phyloP scores from a whole-genome alignment of 2,888 invertebrate genomes.

The Uloborus plumipes region DNA sequence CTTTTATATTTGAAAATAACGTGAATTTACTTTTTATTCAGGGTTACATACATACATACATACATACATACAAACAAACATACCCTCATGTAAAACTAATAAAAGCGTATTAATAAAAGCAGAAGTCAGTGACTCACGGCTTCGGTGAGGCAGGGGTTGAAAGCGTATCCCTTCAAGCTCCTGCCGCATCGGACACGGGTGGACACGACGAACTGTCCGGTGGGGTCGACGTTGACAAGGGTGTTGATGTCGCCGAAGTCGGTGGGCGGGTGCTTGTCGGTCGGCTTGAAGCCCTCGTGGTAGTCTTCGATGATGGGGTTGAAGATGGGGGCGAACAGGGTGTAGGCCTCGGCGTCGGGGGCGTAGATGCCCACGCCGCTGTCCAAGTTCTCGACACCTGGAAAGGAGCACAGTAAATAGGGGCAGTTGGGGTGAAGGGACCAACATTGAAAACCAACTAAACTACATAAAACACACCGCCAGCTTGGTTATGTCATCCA shows the following conservation, averaged over 20 bases:
- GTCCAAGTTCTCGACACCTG: constrained; percentile 94
- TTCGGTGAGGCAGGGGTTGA: constrained; percentile 97
- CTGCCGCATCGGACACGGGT: constrained; percentile 97
- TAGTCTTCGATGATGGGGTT: constrained; percentile 98
- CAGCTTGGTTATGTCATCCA: too few species aligned
- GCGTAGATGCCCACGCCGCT: constrained; percentile 98
- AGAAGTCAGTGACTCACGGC: constrained; percentile 72
- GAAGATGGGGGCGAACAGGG: constrained; percentile 91
- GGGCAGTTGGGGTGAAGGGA: too few species aligned
- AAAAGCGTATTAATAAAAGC: too few species aligned
- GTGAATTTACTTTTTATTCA: too few species aligned
- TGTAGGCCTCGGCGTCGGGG: constrained; percentile 95
- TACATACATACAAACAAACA: too few species aligned
- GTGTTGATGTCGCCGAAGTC: constrained; percentile 93
- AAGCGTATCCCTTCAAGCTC: constrained; percentile 88
- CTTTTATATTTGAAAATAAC: too few species aligned
- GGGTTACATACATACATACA: too few species aligned
- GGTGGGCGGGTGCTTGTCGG: constrained; percentile 92
- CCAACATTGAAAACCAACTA: too few species aligned
- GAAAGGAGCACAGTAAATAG: not conserved
- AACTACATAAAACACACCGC: too few species aligned
- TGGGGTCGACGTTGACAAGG: constrained; percentile 92
- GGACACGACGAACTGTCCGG: constrained; percentile 85
- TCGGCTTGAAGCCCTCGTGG: constrained; percentile 94
- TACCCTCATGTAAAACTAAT: too few species aligned